These are phyloP conservation scores for Heliocidaris tuberculata DNA, from an alignment of 35 echinoderm and acorn worm species.

Conservation along the genomic window DNA sequence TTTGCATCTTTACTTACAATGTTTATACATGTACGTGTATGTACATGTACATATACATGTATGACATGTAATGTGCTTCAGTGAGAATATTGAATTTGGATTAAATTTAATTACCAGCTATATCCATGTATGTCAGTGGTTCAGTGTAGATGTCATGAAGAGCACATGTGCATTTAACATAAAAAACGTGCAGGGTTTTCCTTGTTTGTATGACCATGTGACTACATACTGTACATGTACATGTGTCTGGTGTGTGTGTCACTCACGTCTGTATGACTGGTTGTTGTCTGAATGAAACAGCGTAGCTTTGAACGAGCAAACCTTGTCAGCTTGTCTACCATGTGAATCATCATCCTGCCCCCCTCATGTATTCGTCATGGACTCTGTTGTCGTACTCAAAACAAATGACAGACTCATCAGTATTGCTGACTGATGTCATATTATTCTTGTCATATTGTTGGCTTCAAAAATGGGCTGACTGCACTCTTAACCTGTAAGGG, in stretches of 20 bases:
- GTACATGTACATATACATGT: too few species aligned
- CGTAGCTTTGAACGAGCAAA: not conserved
- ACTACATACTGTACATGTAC: not conserved
- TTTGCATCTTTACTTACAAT: too few species aligned
- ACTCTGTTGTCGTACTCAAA: not conserved
- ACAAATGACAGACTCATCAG: not conserved
- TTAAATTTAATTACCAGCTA: too few species aligned
- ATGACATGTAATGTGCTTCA: too few species aligned
- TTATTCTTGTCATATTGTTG: conserved; percentile 27
- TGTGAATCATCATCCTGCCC: not conserved
- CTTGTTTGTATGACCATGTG: not conserved
- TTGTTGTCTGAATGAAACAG: not conserved
- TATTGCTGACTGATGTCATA: not conserved
- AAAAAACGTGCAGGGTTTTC: not conserved
- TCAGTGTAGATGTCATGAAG: too few species aligned
- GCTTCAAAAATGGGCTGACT: not conserved
- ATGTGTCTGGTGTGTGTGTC: not conserved
- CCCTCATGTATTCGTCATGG: not conserved
- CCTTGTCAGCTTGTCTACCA: not conserved
- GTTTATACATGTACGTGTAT: too few species aligned
- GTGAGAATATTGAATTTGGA: too few species aligned
- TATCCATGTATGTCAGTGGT: too few species aligned
- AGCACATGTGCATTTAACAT: too few species aligned
- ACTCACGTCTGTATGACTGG: not conserved
- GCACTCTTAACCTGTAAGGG: not conserved